A percentile compares a stretch with the other conserved stretches of the same genome.
Conservation (phyloP, 2,113 vertebrate genomes). For the Platysternon megacephalum region DNA sequence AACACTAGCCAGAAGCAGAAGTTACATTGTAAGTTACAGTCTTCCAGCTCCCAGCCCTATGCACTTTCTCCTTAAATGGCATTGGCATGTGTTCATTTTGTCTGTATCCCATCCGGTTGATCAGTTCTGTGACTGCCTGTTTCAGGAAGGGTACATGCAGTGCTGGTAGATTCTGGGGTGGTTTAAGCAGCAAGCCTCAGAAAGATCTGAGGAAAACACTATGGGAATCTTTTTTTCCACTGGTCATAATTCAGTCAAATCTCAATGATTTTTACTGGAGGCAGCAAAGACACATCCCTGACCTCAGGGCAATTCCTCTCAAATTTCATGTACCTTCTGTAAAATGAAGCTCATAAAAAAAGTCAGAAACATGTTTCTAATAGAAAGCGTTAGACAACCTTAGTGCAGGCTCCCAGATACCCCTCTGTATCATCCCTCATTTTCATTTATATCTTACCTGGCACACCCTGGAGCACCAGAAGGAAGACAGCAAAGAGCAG, state of each 20-base stretch:
- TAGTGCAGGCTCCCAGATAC: background rate
- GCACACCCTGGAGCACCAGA: background rate
- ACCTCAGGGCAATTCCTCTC: background rate
- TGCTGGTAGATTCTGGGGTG: background rate
- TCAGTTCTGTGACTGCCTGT: no score
- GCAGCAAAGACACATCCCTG: background rate
- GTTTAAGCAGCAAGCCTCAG: accelerated
- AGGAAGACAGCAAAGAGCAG: background rate
- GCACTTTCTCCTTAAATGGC: accelerated
- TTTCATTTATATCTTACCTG: background rate
- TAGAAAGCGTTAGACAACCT: background rate
- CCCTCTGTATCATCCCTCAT: background rate
- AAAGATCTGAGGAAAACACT: background rate
- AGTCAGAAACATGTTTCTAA: no score
- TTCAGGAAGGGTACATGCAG: background rate
- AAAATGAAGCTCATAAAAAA: no score
- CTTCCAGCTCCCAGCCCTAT: background rate
- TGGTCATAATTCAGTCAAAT: background rate
- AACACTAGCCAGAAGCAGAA: background rate
- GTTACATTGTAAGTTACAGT: background rate
- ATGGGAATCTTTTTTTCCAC: background rate
- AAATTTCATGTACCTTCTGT: background rate
- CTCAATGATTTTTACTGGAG: background rate
- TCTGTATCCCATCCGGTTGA: background rate
- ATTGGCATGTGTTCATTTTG: background rate